phyloP scores from a whole-genome alignment of 2,888 invertebrate genomes.

The Byasa hedistus region DNA sequence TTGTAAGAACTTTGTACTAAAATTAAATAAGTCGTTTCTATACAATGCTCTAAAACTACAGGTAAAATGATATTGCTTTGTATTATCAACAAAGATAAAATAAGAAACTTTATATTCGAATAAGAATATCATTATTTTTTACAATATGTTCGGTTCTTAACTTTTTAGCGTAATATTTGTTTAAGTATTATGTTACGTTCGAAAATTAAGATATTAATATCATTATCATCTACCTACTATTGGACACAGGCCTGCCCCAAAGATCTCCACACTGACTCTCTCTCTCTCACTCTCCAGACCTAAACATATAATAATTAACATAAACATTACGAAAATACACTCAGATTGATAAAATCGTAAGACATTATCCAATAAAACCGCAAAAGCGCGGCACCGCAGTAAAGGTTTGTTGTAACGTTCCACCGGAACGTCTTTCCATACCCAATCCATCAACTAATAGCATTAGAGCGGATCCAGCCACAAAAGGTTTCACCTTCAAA shows the following conservation, averaged over 20 bases:
- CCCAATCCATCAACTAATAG: slow-evolving; percentile 51
- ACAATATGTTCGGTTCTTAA: too few species aligned
- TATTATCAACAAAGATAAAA: neutral
- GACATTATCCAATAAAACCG: slow-evolving; percentile 27
- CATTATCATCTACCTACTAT: too few species aligned
- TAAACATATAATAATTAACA: too few species aligned
- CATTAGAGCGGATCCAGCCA: slow-evolving; percentile 52
- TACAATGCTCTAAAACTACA: neutral
- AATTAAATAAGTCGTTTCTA: neutral
- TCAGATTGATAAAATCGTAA: neutral
- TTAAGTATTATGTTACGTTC: too few species aligned
- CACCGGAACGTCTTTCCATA: slow-evolving; percentile 33
- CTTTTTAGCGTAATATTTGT: too few species aligned
- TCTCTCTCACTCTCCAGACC: too few species aligned
- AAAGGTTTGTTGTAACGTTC: slow-evolving; percentile 20
- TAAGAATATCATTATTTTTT: neutral
- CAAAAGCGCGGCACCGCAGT: slow-evolving; percentile 9
- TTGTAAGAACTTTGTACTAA: too few species aligned
- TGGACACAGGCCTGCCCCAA: too few species aligned
- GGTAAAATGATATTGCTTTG: neutral
- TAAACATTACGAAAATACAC: neutral
- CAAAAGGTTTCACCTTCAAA: slow-evolving; percentile 55
- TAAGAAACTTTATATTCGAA: neutral
- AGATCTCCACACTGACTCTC: too few species aligned
- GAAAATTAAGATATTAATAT: too few species aligned